Percentiles rank a stretch among this genome's conserved stretches.
These are phyloP conservation scores for Aplysia californica DNA, from an alignment of 1,140 invertebrate genomes.

Conservation along the genomic window DNA sequence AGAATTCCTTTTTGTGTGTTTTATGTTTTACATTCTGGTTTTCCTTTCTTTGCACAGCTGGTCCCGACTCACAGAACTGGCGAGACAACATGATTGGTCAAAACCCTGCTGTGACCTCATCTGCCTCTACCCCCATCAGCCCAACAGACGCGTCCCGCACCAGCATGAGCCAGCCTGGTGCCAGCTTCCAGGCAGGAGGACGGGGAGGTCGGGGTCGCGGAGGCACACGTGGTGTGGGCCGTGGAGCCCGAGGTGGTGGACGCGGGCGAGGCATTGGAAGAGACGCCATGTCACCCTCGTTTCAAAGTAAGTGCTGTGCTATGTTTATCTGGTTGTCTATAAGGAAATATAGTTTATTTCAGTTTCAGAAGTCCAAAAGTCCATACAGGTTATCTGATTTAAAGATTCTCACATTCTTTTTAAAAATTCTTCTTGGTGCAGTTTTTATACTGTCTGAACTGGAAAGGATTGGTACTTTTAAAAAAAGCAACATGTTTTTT, in stretches of 20 bases:
- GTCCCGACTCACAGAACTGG: slow-evolving; percentile 25
- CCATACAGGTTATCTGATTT: neutral
- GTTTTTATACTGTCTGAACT: no score
- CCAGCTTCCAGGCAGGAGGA: no score
- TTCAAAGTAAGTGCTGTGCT: slow-evolving; percentile 19
- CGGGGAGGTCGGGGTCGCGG: neutral
- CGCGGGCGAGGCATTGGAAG: slow-evolving; percentile 5
- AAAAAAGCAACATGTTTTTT: no score
- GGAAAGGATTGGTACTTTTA: no score
- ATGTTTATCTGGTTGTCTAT: no score
- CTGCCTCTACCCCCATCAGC: neutral
- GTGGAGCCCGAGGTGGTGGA: neutral
- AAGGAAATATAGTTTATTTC: neutral
- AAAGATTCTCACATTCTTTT: no score
- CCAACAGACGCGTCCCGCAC: neutral
- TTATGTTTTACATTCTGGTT: neutral
- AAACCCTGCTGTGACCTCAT: neutral
- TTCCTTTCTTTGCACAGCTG: slow-evolving; percentile 5
- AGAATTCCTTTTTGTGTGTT: neutral
- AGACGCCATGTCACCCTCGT: slow-evolving; percentile 17
- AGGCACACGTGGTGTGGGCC: slow-evolving; percentile 2
- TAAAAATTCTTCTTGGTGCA: no score
- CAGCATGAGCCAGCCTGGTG: no score
- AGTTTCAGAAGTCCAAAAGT: neutral
- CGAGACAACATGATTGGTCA: slow-evolving; percentile 6